Conservation (phyloP, 1,140 invertebrate genomes). For the Drosophila serrata region DNA sequence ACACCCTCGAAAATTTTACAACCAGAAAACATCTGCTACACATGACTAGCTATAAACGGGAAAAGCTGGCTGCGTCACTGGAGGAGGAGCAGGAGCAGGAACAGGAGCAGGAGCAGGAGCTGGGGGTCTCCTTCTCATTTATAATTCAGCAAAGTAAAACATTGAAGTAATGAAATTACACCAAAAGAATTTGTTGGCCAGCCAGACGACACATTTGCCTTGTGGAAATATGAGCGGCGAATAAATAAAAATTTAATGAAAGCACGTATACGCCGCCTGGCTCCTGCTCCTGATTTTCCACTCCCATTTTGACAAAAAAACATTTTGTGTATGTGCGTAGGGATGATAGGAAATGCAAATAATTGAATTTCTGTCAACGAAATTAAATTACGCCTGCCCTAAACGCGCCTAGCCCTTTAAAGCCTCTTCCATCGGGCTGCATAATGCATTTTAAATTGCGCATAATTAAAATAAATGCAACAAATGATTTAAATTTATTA, state of each 20-base stretch:
- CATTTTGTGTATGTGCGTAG: slow-evolving; percentile 40
- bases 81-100: neutral
- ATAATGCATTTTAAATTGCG: slow-evolving; percentile 79
- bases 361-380: slow-evolving; percentile 74
- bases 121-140: slow-evolving; percentile 59
- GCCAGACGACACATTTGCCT: slow-evolving; percentile 30
- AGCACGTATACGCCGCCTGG: slow-evolving; percentile 76
- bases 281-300: neutral
- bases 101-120: slow-evolving; percentile 6
- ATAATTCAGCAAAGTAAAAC: slow-evolving; percentile 82
- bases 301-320: slow-evolving; percentile 66
- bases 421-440: slow-evolving; percentile 9
- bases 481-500: slow-evolving; percentile 84
- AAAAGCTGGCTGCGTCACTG: slow-evolving; percentile 50
- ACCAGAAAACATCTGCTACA: slow-evolving; percentile 66
- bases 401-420: slow-evolving; percentile 32
- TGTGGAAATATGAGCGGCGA: slow-evolving; percentile 66
- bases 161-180: slow-evolving; percentile 83
- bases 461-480: slow-evolving; percentile 83
- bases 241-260: slow-evolving; percentile 83
- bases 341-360: slow-evolving; percentile 48
- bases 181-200: slow-evolving; percentile 73
- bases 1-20: slow-evolving; percentile 42
- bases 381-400: slow-evolving; percentile 66
- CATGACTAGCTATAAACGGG: slow-evolving; percentile 74